Evolutionary conservation across 2,888 invertebrate species (phyloP), one percentile per base, ranked within the genome.

Genomic region (Eupithecia abbreviata): DNA sequence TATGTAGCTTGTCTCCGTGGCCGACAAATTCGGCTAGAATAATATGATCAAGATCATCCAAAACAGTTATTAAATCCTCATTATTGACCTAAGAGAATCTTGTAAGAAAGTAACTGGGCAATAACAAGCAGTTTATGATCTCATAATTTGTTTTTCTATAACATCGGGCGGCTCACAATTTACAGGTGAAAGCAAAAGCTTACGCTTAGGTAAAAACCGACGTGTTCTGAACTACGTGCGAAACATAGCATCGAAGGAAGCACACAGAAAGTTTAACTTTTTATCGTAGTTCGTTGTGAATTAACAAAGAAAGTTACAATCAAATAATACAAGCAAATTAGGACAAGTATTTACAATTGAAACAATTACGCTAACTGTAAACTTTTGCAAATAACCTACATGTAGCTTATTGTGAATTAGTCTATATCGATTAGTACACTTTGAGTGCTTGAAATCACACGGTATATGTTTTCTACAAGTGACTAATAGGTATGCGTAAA

Each of bases 351-450:
- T 30, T 30, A 30, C 30, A 30, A 30, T 30, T 30, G 30, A 30
- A 30, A 30, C 30, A 30, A 30, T 30, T 30, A 30, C 30, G 1
- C 30, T 30, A 30, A 30, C 30, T 1, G 30, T 30, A 30, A 30
- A 30, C 30, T 30, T 30, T 30, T 30, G 30, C 30, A 30, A 30
- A 30, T 1, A 30, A 30, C 30, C 30, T 30, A 30, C 30, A 30
- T 30, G 30, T 30, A 30, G 30, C 30, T 30, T 30, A 30, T 30
- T 62, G 18, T 62, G 12, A 70, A 78, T 83, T 84, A 77, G 79
- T 84, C 80, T 81, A 80, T 75, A 85, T 86, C 87, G 51, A 2
- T 47, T 47, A 47, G 15, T 51, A 51, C 51, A 3, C 13, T n/a
- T n/a, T n/a, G n/a, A n/a, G n/a, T n/a, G n/a, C n/a, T n/a, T n/a